Evolutionary conservation across 2,797 vertebrate genomes (phyloP), one percentile per base, ranked within the genome.

Genomic region (Heliangelus exortis): DNA sequence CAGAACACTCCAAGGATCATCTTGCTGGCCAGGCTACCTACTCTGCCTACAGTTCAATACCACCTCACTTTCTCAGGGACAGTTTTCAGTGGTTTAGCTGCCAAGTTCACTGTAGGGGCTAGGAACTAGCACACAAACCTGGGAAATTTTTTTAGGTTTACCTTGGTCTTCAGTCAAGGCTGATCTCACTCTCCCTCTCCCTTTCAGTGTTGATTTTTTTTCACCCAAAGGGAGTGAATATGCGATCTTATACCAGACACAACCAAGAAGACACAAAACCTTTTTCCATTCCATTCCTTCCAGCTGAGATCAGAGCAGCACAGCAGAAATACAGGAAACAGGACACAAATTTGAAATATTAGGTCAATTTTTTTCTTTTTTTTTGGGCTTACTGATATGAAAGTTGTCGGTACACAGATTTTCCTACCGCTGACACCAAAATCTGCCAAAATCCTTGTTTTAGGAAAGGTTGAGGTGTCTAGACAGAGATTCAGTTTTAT

Each of bases 151-250:
- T 5, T 1, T 34, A 80, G 13, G 29, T 62, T 76, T 69, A 62
- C 15, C 18, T 61, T 43, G 18, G 15, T 47, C n/a, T 73, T 62
- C 43, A 25, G 2, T 28, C 36, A 48, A 55, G 28, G 33, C 0
- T 55, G 36, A 45, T 63, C 53, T 69, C 0, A 0, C 7, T 16
- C 29, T 66, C 2, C 2, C 4, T 9, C 7, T 9, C 9, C 15
- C 1, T 62, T 58, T n/a, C 43, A 43, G 6, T 3, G 2, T 39
- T 71, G 5, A 4, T 59, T 55, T 18, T 4, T 45, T 53, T 73
- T 19, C 3, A 6, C 13, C 8, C 12, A 59, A 48, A 54, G 8
- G 7, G 7, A 68, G 51, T 10, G 6, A 18, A 74, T 9, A 20
- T 4, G 12, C 0, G 73, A 59, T 2, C 5, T 34, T 19, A 34